Percentiles rank a stretch among this genome's conserved stretches.
These are phyloP conservation scores for Cremastinae sp. DNA, from an alignment of 2,888 invertebrate species.

Conservation along the genomic window DNA sequence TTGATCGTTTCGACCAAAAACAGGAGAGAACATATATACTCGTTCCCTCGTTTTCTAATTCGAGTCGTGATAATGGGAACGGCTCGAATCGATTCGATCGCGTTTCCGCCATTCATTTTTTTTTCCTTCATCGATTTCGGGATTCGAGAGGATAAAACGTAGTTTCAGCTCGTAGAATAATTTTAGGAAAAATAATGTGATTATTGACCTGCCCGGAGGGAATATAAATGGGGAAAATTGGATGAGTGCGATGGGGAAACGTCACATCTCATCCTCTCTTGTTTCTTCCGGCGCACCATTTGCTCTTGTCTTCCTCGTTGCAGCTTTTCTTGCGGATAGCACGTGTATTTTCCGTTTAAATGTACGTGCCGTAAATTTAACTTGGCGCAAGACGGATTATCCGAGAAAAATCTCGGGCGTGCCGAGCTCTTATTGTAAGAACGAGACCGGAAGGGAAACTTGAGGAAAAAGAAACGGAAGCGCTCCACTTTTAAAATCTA, in stretches of 20 bases:
- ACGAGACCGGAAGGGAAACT: conserved; percentile 9
- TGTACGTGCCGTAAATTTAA: conserved; percentile 65
- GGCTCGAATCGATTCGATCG: no score
- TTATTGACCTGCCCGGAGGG: conserved; percentile 29
- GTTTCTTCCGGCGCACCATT: conserved; percentile 42
- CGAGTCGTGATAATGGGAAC: not conserved
- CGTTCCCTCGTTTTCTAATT: not conserved
- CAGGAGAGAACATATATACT: no score
- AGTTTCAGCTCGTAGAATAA: not conserved
- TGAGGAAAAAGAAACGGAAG: conserved; percentile 34
- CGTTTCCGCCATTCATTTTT: no score
- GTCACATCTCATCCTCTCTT: conserved; percentile 6
- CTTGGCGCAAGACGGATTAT: conserved; percentile 63
- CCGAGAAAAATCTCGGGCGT: conserved; percentile 64
- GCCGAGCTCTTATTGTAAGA: conserved; percentile 30
- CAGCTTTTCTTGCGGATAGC: conserved; percentile 9
- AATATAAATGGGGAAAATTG: conserved; percentile 53
- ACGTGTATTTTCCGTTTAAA: conserved; percentile 61
- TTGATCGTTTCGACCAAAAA: not conserved
- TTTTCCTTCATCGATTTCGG: no score
- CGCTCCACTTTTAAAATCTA: conserved; percentile 59
- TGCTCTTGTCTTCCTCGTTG: conserved; percentile 36
- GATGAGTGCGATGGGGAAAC: conserved; percentile 59
- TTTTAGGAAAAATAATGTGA: conserved; percentile 27
- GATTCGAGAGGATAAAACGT: no score